Evolutionary conservation across 2,797 vertebrate species (phyloP), one percentile per base, ranked within the genome.

Genomic region (Microcaecilia unicolor): DNA sequence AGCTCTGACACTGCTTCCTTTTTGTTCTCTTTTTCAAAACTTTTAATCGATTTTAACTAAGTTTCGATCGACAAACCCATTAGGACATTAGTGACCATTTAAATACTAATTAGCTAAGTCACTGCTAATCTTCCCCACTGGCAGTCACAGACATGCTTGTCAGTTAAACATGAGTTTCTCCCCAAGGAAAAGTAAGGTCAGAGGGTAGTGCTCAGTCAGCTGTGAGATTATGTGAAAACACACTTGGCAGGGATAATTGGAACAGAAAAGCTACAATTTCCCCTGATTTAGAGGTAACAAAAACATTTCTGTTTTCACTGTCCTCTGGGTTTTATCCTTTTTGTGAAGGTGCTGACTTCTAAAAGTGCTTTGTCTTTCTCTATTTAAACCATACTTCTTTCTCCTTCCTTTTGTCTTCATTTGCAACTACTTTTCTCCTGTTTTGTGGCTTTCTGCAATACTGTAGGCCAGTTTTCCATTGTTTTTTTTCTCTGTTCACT

Each of bases 21-120:
- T 48, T 16, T 23, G 59, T 60, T 56, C n/a, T n/a, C n/a, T n/a
- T n/a, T n/a, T 53, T 26, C 16, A 31, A 63, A 58, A 69, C 51
- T 31, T 59, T 55, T 45, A 27, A 74, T 60, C 58, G 41, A 67
- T 74, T 74, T 51, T 64, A 75, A 67, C 51, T 63, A 61, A 57
- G 72, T 65, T 74, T 49, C 54, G 69, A 75, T 74, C 37, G 63
- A 73, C 75, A 80, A 74, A 74, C 64, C 43, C 64, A 68, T 32
- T 45, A 55, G 37, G 75, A 78, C 64, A 63, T 71, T 70, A 78
- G 71, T 4, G 43, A 71, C 57, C 52, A 68, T 74, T 84, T 82
- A 85, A 85, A 81, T 80, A 70, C 72, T 78, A 81, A 81, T 86
- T 83, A 83, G 78, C 76, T 76, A 74, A 78, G 36, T 58, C 56